Percentiles rank a stretch among this genome's conserved stretches.
phyloP scores from a whole-genome alignment of 2,888 invertebrate species.

The Helicoverpa assulta region DNA sequence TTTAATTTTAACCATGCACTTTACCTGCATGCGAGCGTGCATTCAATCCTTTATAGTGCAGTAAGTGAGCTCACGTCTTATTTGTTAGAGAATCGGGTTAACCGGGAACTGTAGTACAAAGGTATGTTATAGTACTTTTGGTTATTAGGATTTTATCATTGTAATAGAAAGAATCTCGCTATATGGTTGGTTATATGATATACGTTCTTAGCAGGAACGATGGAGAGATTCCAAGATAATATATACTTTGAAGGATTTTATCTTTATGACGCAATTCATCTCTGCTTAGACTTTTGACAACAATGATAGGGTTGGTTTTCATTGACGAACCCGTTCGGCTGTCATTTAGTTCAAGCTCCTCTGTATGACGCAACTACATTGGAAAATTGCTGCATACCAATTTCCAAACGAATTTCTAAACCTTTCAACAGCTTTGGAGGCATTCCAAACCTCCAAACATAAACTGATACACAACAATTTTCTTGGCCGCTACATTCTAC shows the following conservation, averaged over 20 bases:
- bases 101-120: conserved; percentile 3
- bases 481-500: conserved; percentile 36
- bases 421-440: conserved; percentile 16
- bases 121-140: background rate
- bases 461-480: conserved; percentile 35
- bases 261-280: too few relatives aligned
- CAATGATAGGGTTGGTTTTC: too few relatives aligned
- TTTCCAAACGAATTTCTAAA: conserved; percentile 3
- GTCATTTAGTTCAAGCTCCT: too few relatives aligned
- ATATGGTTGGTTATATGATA: too few relatives aligned
- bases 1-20: conserved; percentile 15
- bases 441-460: conserved; percentile 17
- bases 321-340: too few relatives aligned
- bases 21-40: conserved; percentile 2
- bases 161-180: background rate
- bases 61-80: conserved; percentile 4
- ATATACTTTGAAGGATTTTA: too few relatives aligned
- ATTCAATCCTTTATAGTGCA: background rate
- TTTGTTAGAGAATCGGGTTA: conserved; percentile 10
- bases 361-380: too few relatives aligned
- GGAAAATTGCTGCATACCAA: background rate
- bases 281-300: too few relatives aligned
- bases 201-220: too few relatives aligned
- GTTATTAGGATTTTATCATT: conserved; percentile 18
- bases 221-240: too few relatives aligned